Conservation (phyloP, 2,797 vertebrate genomes). For the Triplophysa bombifrons region DNA sequence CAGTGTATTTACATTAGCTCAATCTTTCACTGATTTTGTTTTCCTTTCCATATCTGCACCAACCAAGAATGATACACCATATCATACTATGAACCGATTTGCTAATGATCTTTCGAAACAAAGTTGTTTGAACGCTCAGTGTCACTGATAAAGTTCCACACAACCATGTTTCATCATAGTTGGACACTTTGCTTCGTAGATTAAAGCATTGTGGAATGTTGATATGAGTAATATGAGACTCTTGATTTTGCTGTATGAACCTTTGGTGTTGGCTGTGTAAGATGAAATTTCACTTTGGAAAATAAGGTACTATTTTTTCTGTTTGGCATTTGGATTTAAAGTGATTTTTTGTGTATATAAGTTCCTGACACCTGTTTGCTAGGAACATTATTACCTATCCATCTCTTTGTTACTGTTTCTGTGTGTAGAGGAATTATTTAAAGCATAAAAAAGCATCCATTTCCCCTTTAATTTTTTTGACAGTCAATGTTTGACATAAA, state of each 20-base stretch:
- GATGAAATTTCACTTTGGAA: constrained; percentile 48
- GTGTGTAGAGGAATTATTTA: constrained; percentile 51
- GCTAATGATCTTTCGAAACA: no score
- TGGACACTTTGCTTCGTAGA: not conserved
- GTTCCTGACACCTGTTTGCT: constrained; percentile 49
- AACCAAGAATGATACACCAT: not conserved
- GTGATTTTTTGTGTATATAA: constrained; percentile 53
- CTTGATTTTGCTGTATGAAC: constrained; percentile 36
- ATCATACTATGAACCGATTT: no score
- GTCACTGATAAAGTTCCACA: not conserved
- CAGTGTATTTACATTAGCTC: not conserved
- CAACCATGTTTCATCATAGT: not conserved
- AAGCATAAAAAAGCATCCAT: constrained; percentile 29
- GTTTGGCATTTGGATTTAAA: constrained; percentile 44
- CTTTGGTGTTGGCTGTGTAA: constrained; percentile 36
- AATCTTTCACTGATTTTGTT: not conserved
- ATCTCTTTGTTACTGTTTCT: constrained; percentile 46
- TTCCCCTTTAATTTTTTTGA: constrained; percentile 19
- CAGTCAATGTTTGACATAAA: not conserved
- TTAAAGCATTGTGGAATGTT: not conserved
- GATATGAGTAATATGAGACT: constrained; percentile 7
- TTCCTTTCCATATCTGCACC: not conserved
- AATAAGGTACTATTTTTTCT: constrained; percentile 47
- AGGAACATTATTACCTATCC: constrained; percentile 48
- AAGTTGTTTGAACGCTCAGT: not conserved